Evolutionary conservation across 2,113 vertebrate species (phyloP).

Genomic region (Dendrocopos noguchii): DNA sequence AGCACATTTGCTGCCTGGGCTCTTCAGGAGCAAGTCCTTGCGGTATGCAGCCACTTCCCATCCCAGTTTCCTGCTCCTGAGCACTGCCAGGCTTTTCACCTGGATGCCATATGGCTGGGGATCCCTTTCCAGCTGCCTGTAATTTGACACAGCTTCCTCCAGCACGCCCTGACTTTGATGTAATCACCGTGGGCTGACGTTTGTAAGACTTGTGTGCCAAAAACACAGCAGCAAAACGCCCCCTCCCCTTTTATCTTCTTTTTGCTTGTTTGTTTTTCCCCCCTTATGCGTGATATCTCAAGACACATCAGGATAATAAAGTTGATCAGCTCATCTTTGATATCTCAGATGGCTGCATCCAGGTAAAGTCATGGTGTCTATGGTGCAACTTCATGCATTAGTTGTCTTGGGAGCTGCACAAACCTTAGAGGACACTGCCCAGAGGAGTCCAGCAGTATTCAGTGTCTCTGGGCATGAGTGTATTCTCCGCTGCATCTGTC

Average conservation of each 20-base stretch:
- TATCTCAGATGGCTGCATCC: neutral
- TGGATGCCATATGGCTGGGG: neutral
- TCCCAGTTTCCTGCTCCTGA: neutral
- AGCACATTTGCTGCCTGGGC: fast-evolving
- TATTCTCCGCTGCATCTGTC: no score
- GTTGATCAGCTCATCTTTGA: neutral
- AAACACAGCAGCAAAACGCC: neutral
- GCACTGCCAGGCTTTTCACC: neutral
- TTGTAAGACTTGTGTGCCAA: neutral
- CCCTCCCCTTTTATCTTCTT: no score
- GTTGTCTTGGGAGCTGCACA: neutral
- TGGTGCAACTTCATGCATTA: neutral
- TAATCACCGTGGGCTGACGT: neutral
- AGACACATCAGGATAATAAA: neutral
- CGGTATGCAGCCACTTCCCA: neutral
- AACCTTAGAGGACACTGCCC: neutral
- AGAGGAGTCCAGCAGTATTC: neutral
- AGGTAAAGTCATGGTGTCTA: fast-evolving
- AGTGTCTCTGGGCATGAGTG: neutral
- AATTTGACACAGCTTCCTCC: neutral
- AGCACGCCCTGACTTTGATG: neutral
- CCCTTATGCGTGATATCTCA: no score
- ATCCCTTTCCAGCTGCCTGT: neutral
- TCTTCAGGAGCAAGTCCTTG: neutral
- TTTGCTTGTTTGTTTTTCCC: neutral